Evolutionary conservation across 2,888 invertebrate genomes (phyloP).

Genomic region (Carpatolechia fugitivella): DNA sequence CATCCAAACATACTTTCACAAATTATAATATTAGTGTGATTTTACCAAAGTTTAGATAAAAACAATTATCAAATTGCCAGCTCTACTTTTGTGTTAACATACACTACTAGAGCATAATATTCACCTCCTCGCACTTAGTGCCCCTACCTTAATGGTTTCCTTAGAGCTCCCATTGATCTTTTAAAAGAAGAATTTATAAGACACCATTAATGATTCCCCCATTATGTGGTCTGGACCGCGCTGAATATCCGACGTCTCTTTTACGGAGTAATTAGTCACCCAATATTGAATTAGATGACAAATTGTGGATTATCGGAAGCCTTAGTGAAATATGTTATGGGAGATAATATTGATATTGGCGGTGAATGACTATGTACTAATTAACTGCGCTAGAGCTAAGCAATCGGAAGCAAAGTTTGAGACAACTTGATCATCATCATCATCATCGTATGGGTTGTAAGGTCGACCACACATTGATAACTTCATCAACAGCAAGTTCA

Average conservation of each 20-base stretch:
- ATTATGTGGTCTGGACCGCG: not conserved
- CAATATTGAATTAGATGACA: not conserved
- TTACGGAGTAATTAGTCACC: slow-evolving; percentile 1
- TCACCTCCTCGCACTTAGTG: not conserved
- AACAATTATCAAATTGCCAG: too few relatives aligned
- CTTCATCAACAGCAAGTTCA: too few relatives aligned
- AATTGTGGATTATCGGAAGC: not conserved
- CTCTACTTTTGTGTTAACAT: too few relatives aligned
- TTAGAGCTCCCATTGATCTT: slow-evolving; percentile 10
- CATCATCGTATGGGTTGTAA: too few relatives aligned
- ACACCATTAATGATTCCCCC: slow-evolving; percentile 10
- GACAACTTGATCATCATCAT: too few relatives aligned
- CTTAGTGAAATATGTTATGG: not conserved
- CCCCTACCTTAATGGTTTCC: slow-evolving; percentile 5
- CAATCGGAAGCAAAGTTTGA: too few relatives aligned
- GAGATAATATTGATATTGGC: not conserved
- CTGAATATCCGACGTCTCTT: not conserved
- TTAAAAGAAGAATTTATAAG: slow-evolving; percentile 10
- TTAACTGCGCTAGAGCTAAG: too few relatives aligned
- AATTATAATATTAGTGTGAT: too few relatives aligned
- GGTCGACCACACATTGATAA: too few relatives aligned
- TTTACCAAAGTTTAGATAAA: too few relatives aligned
- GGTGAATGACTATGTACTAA: too few relatives aligned
- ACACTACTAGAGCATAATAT: not conserved
- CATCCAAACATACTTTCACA: too few relatives aligned